Percentiles rank a stretch among this genome's conserved stretches.
phyloP scores from a whole-genome alignment of 2,888 invertebrate species.

The Amphipoea lucens region DNA sequence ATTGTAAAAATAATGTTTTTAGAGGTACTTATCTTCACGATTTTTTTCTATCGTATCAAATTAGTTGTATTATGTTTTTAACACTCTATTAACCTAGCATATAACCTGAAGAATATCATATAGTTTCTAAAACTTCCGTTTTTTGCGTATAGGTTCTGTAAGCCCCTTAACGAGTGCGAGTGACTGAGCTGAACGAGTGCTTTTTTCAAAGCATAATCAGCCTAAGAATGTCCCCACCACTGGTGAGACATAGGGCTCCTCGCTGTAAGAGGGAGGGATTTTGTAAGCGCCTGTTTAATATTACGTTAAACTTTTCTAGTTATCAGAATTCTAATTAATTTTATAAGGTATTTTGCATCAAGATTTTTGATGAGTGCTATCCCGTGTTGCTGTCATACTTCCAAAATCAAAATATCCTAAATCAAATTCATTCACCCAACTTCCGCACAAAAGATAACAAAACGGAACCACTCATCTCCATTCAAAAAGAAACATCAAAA shows the following conservation, averaged over 20 bases:
- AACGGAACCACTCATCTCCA: conserved; percentile 17
- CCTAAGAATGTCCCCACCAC: neutral
- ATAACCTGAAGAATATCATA: too few relatives aligned
- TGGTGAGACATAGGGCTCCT: neutral
- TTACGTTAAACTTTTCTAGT: neutral
- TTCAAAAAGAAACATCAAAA: conserved; percentile 20
- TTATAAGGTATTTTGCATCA: neutral
- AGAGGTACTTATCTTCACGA: too few relatives aligned
- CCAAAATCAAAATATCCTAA: neutral
- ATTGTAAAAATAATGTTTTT: too few relatives aligned
- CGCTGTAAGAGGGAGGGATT: neutral
- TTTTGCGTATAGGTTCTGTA: too few relatives aligned
- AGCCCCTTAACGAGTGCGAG: neutral
- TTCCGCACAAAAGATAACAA: conserved; percentile 12
- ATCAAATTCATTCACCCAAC: conserved; percentile 5
- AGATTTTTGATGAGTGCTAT: neutral
- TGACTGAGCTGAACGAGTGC: neutral
- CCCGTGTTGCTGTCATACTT: neutral
- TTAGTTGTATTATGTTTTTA: too few relatives aligned
- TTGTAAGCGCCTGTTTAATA: neutral
- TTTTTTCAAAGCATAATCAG: neutral
- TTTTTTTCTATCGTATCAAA: too few relatives aligned
- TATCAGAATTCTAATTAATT: neutral
- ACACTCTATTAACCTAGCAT: too few relatives aligned
- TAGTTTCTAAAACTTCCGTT: too few relatives aligned